A percentile compares a stretch with the other conserved stretches of the same genome.
These are phyloP conservation scores for Hippocampus kuda DNA, from an alignment of 2,797 vertebrate species.

Conservation along the genomic window DNA sequence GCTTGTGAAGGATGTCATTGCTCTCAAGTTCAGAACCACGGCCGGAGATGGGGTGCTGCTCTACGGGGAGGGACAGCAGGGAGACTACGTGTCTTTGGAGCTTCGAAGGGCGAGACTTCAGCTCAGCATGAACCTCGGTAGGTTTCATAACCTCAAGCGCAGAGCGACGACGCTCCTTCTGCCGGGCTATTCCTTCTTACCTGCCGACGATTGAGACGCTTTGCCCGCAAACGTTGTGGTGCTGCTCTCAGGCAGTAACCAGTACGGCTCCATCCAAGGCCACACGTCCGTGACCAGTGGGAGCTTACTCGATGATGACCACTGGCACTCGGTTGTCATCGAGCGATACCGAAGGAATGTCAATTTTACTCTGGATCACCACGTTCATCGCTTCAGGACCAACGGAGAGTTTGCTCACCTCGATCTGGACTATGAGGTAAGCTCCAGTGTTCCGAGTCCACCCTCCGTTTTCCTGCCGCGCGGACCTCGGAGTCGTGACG, in stretches of 20 bases:
- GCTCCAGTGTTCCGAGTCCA: no score
- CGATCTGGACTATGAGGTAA: constrained; percentile 91
- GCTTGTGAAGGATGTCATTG: constrained; percentile 83
- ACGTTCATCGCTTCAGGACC: constrained; percentile 83
- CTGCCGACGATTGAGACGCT: neutral
- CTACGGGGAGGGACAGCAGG: constrained; percentile 92
- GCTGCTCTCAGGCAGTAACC: constrained; percentile 77
- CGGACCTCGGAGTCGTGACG: no score
- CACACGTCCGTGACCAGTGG: constrained; percentile 83
- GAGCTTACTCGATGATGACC: constrained; percentile 90
- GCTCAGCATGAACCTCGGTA: constrained; percentile 89
- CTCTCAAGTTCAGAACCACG: constrained; percentile 84
- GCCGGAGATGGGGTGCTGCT: constrained; percentile 84
- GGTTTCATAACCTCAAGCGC: neutral
- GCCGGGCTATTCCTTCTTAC: neutral
- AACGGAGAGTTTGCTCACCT: constrained; percentile 95
- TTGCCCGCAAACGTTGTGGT: neutral
- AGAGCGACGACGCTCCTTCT: neutral
- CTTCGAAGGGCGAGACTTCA: constrained; percentile 77
- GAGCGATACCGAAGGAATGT: constrained; percentile 84
- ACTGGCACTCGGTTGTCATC: constrained; percentile 86
- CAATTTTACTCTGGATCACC: constrained; percentile 88
- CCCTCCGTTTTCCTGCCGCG: no score
- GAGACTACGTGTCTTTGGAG: constrained; percentile 90
- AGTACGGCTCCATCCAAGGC: constrained; percentile 87